Conservation (phyloP, 2,888 invertebrate genomes). For the Pristionchus fissidentatus region DNA sequence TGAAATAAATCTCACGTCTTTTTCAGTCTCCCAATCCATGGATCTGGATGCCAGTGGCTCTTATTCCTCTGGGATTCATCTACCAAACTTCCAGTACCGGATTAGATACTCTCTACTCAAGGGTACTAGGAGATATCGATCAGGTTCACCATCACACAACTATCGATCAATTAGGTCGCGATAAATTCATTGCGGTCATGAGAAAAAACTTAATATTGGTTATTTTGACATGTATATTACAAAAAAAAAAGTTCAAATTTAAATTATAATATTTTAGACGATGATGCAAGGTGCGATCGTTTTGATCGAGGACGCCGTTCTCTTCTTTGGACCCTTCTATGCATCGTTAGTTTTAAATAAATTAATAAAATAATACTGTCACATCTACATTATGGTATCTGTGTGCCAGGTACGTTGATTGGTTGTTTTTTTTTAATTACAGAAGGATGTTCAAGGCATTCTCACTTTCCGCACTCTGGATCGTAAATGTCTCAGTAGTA, state of each 20-base stretch:
- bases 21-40: not conserved
- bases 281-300: slow-evolving; percentile 9
- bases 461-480: not conserved
- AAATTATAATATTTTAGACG: not conserved
- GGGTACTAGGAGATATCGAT: not conserved
- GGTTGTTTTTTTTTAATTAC: not conserved
- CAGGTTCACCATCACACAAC: not conserved
- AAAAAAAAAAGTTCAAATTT: too few species aligned
- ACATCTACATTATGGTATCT: too few species aligned
- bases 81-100: not conserved
- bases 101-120: slow-evolving; percentile 15
- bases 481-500: not conserved
- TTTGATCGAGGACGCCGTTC: not conserved
- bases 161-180: too few species aligned
- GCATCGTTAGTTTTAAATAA: not conserved
- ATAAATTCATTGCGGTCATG: not conserved
- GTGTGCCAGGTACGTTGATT: not conserved
- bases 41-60: not conserved
- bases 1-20: too few species aligned
- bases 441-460: not conserved
- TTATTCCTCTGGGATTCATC: not conserved
- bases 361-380: not conserved
- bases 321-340: too few species aligned
- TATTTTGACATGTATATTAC: too few species aligned
- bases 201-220: not conserved